Base-by-base conservation (phyloP, 2,888 invertebrate species). In the Eupithecia pulchellata region DNA sequence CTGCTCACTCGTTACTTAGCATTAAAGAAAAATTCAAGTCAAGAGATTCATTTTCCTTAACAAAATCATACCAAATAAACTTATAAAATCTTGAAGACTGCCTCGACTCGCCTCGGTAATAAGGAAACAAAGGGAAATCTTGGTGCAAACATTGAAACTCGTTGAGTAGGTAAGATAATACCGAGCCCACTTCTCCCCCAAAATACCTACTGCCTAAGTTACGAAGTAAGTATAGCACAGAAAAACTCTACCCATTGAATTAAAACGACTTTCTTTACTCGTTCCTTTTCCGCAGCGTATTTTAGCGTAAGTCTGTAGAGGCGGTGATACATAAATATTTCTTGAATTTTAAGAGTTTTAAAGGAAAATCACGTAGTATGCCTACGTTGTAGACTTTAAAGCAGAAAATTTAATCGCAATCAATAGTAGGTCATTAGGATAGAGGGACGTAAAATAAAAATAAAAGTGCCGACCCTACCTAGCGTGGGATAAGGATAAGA, bases 181-280 rank as follows among this genome's bases (percentile, higher is more conserved):
- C 71, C 63, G 67, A 62, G 60, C 52, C 68, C 64, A 71, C 64
- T 64, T 67, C 57, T 63, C 68, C 70, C 61, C 68, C 66, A 72
- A 72, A 73, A 71, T 64, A 60, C 30, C 58, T n/a, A 34, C 61
- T 66, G 64, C 68, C 68, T 69, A 62, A 69, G 64, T 71, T 66
- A 70, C 73, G 71, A 72, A 75, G 60, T 72, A 72, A 55, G 66
- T 68, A 64, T 68, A 70, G 72, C 74, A 34, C 61, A 52, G 68
- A 75, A 75, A 74, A 74, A 71, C 70, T 76, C 72, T 70, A 64
- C 71, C 76, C 80, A 80, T 79, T 78, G 79, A 78, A 78, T 77
- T 80, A 78, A 80, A 80, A 72, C 71, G 73, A 71, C 75, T 75
- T 78, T 72, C 75, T 77, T 61, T 75, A 75, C 76, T 69, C 65